Conservation (phyloP, 1,140 invertebrate genomes). For the Saccostrea cuccullata region DNA sequence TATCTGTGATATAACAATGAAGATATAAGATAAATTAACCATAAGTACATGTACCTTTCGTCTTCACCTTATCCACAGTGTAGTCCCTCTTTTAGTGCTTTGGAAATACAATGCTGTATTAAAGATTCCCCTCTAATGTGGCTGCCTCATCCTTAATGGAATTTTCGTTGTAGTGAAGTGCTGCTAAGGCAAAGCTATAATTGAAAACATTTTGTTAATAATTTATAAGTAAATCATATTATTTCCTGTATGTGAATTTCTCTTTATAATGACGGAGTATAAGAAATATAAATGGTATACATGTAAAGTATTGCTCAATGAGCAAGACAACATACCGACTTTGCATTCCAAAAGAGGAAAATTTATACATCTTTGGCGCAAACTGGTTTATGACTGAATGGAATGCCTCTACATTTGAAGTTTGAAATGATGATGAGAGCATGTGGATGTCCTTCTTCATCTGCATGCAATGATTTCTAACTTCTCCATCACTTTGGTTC, state of each 20-base stretch:
- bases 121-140: too few relatives aligned
- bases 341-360: constrained; percentile 54
- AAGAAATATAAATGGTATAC: too few relatives aligned
- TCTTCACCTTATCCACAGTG: too few relatives aligned
- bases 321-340: constrained; percentile 46
- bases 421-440: constrained; percentile 52
- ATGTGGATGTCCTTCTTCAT: constrained; percentile 37
- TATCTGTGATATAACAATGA: too few relatives aligned
- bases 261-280: neutral
- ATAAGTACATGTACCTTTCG: too few relatives aligned
- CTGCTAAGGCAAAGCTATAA: constrained; percentile 49
- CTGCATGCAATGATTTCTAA: neutral
- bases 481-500: constrained; percentile 41
- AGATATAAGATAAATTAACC: too few relatives aligned
- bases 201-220: neutral
- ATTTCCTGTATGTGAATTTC: neutral
- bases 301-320: neutral
- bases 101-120: constrained; percentile 43
- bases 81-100: constrained; percentile 30
- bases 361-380: constrained; percentile 56
- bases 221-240: neutral
- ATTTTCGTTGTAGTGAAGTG: constrained; percentile 46
- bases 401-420: constrained; percentile 53
- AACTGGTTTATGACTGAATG: constrained; percentile 58
- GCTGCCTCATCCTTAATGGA: too few relatives aligned